phyloP scores from a whole-genome alignment of 53 echinoderm and acorn worm genomes.

The Holothuria scabra region DNA sequence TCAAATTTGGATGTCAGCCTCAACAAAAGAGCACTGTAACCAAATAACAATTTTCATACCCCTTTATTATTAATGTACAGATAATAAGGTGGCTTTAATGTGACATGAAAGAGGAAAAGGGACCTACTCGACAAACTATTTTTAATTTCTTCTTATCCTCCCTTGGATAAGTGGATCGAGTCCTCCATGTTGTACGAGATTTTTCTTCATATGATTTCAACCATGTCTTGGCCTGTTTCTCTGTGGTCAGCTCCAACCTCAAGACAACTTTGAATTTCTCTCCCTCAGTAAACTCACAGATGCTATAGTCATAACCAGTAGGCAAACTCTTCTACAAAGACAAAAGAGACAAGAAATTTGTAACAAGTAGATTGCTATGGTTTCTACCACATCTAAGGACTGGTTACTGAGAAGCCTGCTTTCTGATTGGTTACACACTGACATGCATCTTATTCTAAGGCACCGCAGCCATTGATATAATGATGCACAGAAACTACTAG shows the following conservation, averaged over 20 bases:
- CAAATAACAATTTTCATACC: too few species aligned
- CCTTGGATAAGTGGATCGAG: neutral
- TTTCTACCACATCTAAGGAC: too few species aligned
- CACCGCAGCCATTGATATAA: too few species aligned
- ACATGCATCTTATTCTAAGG: too few species aligned
- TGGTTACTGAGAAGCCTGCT: too few species aligned
- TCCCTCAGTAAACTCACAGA: slow-evolving; percentile 12
- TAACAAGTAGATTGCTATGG: too few species aligned
- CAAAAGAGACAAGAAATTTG: neutral
- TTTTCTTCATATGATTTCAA: neutral
- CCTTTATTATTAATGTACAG: too few species aligned
- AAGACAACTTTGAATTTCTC: neutral
- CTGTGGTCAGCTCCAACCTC: slow-evolving; percentile 9
- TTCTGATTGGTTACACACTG: too few species aligned
- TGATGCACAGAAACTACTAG: too few species aligned
- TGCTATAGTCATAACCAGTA: slow-evolving; percentile 4
- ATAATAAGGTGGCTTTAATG: too few species aligned
- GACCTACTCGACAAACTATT: neutral
- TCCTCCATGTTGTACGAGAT: slow-evolving; percentile 32
- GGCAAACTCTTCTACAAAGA: slow-evolving; percentile 9
- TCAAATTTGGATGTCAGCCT: too few species aligned
- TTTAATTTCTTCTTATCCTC: slow-evolving; percentile 2
- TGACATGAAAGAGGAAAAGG: neutral
- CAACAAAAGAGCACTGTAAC: too few species aligned
- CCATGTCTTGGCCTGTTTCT: slow-evolving; percentile 33